A percentile compares a stretch with the other conserved stretches of the same genome.
Evolutionary conservation across 2,797 vertebrate genomes (phyloP).

Genomic region (Triplophysa bombifrons): DNA sequence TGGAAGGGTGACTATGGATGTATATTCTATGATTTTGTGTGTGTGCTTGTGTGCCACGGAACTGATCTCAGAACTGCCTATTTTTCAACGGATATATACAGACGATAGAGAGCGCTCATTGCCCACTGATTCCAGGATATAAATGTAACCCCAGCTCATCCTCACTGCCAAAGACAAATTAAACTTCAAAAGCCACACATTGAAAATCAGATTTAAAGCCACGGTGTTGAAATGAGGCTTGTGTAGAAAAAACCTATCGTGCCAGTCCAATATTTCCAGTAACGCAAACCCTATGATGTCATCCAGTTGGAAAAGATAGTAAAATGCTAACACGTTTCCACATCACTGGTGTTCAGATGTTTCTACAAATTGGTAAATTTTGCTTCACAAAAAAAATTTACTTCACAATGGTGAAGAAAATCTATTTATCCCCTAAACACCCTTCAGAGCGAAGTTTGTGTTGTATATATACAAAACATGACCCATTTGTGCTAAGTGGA

Average conservation of each 20-base stretch:
- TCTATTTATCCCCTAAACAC: neutral
- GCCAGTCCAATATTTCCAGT: constrained; percentile 35
- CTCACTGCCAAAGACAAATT: constrained; percentile 77
- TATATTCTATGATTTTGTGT: constrained; percentile 29
- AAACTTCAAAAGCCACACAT: constrained; percentile 39
- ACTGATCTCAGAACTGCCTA: constrained; percentile 71
- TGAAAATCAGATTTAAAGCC: neutral
- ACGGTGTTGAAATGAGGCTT: neutral
- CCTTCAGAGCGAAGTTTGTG: constrained; percentile 49
- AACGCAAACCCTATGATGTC: neutral
- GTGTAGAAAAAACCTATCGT: neutral
- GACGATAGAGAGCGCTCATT: constrained; percentile 69
- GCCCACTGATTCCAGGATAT: constrained; percentile 69
- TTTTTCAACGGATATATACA: constrained; percentile 70
- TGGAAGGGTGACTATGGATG: constrained; percentile 43
- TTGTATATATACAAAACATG: constrained; percentile 65
- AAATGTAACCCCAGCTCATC: constrained; percentile 69
- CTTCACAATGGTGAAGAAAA: constrained; percentile 1
- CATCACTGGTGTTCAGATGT: neutral
- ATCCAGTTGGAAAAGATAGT: neutral
- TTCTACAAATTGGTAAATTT: neutral
- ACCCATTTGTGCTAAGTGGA: constrained; percentile 62
- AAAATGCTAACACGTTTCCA: neutral
- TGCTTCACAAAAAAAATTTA: no score
- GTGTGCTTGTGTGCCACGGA: constrained; percentile 55